Evolutionary conservation across 2,888 invertebrate genomes (phyloP).

Genomic region (Scrobipalpa atriplicella): DNA sequence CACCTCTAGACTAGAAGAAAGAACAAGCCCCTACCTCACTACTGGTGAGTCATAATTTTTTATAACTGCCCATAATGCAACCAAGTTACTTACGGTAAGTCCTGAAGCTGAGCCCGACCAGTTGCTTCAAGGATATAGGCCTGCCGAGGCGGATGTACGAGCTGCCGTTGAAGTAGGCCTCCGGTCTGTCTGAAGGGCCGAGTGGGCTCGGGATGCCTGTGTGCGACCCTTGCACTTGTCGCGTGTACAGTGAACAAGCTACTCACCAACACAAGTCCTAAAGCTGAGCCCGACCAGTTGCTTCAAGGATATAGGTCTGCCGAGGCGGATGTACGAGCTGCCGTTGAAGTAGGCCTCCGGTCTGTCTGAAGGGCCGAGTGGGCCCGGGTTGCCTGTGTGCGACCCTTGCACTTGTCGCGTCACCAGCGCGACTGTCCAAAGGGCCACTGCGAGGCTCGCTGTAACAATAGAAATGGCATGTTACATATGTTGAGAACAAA

Average conservation of each 20-base stretch:
- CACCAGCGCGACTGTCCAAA: conserved; percentile 38
- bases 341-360: conserved; percentile 94
- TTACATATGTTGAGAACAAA: too few relatives aligned
- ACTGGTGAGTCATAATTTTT: too few relatives aligned
- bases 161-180: conserved; percentile 93
- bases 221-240: conserved; percentile 35
- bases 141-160: conserved; percentile 88
- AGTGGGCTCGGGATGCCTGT: conserved; percentile 53
- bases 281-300: conserved; percentile 92
- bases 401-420: conserved; percentile 41
- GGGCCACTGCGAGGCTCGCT: conserved; percentile 39
- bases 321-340: conserved; percentile 88
- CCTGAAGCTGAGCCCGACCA: conserved; percentile 91
- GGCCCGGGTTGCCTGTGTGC: conserved; percentile 72
- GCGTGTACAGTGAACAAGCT: neutral
- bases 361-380: conserved; percentile 82
- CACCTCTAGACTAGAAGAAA: too few relatives aligned
- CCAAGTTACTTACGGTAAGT: conserved; percentile 87
- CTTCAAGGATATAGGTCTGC: conserved; percentile 88
- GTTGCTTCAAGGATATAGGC: conserved; percentile 89
- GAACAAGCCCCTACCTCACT: too few relatives aligned
- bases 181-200: conserved; percentile 86
- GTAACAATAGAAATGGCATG: conserved; percentile 36
- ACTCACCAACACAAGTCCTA: conserved; percentile 89
- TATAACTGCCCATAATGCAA: too few relatives aligned